Evolutionary conservation across 2,888 invertebrate species (phyloP), one percentile per base, ranked within the genome.

Genomic region (Papilio gigon): DNA sequence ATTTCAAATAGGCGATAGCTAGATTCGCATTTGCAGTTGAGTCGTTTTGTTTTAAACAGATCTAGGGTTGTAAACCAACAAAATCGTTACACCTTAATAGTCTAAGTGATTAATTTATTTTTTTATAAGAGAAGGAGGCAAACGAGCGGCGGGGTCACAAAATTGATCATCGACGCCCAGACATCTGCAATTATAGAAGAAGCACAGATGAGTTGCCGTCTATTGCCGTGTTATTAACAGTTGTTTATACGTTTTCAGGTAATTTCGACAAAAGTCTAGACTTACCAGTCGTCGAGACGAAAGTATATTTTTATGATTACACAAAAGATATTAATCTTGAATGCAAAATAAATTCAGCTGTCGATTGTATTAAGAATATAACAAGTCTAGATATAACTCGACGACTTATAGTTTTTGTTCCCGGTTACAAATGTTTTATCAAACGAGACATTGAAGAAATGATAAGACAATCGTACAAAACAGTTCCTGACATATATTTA

Each of bases 291-390:
- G 72, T 67, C 12, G 72, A 73, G 17, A 70, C 71, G 3, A 50
- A 70, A 44, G 68, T 75, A 1, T 75, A 73, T 50, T 74, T 74
- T 25, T 74, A 76, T 40, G 74, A 76, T 40, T 76, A 72, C n/a
- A 42, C 30, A 2, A 72, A 75, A 25, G 68, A 71, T 40, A 17
- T 72, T 12, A 72, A 71, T 22, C 27, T 71, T 4, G 60, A 50
- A 8, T 73, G 67, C 9, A 53, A n/a, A 20, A 70, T 76, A 8
- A 40, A 68, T 11, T 50, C 22, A 11, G 70, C 72, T 12, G 65
- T 64, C 14, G 63, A 70, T 6, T 50, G 62, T 27, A 70, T 76
- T n/a, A 42, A 50, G 8, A n/a, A 64, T 11, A 8, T 44, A 1
- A 17, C 56, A 17, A 62, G 22, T 50, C 60, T 71, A 2, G 72